A percentile compares a stretch with the other conserved stretches of the same genome.
These are phyloP conservation scores for Lathronympha strigana DNA, from an alignment of 2,888 invertebrate species.

Conservation along the genomic window DNA sequence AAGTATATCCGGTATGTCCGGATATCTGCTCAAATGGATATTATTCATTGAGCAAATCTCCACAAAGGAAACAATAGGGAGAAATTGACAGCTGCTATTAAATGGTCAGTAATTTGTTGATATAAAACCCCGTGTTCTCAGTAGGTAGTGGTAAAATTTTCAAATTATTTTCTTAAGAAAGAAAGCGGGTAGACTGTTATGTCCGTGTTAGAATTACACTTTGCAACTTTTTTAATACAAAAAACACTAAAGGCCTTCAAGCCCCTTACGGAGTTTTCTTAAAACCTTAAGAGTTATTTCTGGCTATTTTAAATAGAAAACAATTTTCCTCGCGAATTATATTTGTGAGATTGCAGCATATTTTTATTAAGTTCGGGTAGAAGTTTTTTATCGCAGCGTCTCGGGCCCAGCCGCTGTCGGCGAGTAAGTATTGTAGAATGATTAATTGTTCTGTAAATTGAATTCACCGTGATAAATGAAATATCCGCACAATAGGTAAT, in stretches of 20 bases:
- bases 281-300: not conserved
- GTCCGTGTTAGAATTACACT: not conserved
- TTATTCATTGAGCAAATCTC: no score
- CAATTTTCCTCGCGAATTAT: slow-evolving; percentile 12
- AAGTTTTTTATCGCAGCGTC: slow-evolving; percentile 61
- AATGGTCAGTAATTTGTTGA: no score
- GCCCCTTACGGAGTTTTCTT: not conserved
- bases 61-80: no score
- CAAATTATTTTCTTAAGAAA: not conserved
- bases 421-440: slow-evolving; percentile 82
- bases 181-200: not conserved
- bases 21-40: not conserved
- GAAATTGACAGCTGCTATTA: no score
- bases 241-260: slow-evolving; percentile 7
- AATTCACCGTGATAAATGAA: slow-evolving; percentile 84
- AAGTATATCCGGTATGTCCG: not conserved
- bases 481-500: slow-evolving; percentile 84
- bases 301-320: slow-evolving; percentile 12
- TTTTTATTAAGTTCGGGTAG: slow-evolving; percentile 55
- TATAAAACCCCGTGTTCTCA: no score
- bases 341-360: slow-evolving; percentile 46
- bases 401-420: slow-evolving; percentile 73
- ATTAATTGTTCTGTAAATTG: slow-evolving; percentile 84
- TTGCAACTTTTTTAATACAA: not conserved
- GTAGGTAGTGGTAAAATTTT: no score